A percentile compares a stretch with the other conserved stretches of the same genome.
Evolutionary conservation across 1,140 invertebrate species (phyloP).

Genomic region (Grapholita molesta): DNA sequence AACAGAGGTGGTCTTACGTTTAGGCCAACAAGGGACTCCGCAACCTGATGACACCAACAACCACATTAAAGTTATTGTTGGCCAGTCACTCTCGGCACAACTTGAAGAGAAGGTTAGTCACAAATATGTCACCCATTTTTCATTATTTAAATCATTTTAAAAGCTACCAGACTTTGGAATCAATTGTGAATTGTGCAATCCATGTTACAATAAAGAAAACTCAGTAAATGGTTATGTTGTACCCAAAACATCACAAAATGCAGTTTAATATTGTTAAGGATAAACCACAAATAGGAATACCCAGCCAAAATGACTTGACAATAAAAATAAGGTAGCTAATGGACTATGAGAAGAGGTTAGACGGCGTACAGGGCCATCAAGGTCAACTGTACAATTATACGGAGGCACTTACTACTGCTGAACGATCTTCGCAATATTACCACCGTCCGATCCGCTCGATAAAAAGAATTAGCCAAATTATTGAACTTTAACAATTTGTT

Average conservation of each 20-base stretch:
- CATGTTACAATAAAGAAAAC: background rate
- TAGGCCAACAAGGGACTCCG: conserved; percentile 59
- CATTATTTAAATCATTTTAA: background rate
- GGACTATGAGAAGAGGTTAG: conserved; percentile 7
- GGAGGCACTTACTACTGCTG: conserved; percentile 50
- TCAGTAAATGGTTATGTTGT: background rate
- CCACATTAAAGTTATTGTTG: conserved; percentile 15
- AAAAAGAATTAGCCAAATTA: conserved; percentile 48
- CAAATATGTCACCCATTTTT: background rate
- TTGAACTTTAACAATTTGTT: conserved; percentile 58
- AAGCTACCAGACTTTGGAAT: background rate
- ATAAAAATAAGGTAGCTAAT: background rate
- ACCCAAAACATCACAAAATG: background rate
- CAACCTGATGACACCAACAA: conserved; percentile 50
- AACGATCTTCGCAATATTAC: conserved; percentile 45
- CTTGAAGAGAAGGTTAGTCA: conserved; percentile 16
- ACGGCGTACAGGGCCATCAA: background rate
- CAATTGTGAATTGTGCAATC: background rate
- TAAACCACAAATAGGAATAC: background rate
- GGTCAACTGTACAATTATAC: background rate
- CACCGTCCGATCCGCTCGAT: conserved; percentile 38
- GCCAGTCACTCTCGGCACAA: background rate
- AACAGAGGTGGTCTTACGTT: conserved; percentile 51
- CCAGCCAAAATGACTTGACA: background rate
- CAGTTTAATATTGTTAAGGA: background rate